These are phyloP conservation scores for Pelochelys cantorii DNA, from an alignment of 2,797 vertebrate species.

Conservation along the genomic window DNA sequence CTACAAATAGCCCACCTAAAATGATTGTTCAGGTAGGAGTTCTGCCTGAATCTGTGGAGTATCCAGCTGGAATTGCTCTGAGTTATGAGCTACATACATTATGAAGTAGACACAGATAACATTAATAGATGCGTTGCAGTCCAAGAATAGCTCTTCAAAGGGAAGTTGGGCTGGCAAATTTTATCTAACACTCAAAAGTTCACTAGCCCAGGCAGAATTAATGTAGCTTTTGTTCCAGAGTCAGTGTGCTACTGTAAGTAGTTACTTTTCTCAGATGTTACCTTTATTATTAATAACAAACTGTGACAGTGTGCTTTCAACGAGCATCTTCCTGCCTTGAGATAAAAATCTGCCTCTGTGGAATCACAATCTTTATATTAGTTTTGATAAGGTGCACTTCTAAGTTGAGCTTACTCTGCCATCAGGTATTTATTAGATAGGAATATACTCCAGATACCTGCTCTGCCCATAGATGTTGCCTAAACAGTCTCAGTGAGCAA, in stretches of 20 bases:
- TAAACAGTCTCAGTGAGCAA: constrained; percentile 19
- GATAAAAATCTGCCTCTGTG: not conserved
- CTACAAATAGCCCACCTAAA: constrained; percentile 8
- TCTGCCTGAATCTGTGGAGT: not conserved
- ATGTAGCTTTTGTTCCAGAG: constrained; percentile 45
- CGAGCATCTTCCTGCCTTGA: not conserved
- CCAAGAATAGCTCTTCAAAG: constrained; percentile 15
- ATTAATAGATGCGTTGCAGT: not conserved
- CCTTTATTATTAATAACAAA: constrained; percentile 24
- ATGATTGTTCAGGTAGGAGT: not conserved
- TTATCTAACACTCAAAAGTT: constrained; percentile 32
- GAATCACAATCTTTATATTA: not conserved
- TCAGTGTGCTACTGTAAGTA: not conserved
- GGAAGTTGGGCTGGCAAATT: not conserved
- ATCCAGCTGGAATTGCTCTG: not conserved
- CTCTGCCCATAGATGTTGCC: constrained; percentile 32
- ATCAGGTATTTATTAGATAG: constrained; percentile 31
- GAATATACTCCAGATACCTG: constrained; percentile 38
- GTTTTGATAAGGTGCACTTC: constrained; percentile 45
- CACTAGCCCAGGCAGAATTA: not conserved
- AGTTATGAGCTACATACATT: not conserved
- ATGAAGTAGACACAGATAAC: not conserved
- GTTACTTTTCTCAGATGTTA: not conserved
- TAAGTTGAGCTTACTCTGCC: constrained; percentile 15
- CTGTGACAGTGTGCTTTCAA: not conserved